Conservation (phyloP, 2,888 invertebrate species). For the Phasia obesa region DNA sequence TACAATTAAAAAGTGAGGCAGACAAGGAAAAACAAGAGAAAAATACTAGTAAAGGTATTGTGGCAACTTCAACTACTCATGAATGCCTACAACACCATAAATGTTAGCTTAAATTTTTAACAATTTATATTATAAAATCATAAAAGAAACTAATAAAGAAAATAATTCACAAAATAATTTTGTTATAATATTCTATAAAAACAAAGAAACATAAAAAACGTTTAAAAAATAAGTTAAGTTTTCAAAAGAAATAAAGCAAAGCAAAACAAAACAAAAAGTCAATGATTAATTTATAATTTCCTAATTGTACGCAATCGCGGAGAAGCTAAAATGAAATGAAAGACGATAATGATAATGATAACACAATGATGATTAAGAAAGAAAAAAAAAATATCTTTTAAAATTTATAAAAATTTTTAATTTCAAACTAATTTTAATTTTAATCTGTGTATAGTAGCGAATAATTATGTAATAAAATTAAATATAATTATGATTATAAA, state of each 20-base stretch:
- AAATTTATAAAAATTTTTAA: conserved; percentile 62
- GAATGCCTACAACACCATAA: conserved; percentile 63
- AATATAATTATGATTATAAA: conserved; percentile 61
- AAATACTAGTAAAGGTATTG: conserved; percentile 63
- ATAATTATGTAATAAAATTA: conserved; percentile 68
- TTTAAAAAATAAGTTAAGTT: conserved; percentile 69
- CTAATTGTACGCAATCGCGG: conserved; percentile 15
- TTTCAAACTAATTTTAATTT: conserved; percentile 65
- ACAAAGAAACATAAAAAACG: conserved; percentile 23
- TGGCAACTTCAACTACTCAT: conserved; percentile 29
- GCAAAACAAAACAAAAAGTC: conserved; percentile 31
- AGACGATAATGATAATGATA: conserved; percentile 34
- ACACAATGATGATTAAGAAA: conserved; percentile 15
- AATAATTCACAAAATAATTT: conserved; percentile 48
- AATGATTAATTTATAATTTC: conserved; percentile 55
- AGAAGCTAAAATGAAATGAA: conserved; percentile 17
- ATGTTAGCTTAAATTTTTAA: conserved; percentile 70
- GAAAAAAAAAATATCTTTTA: conserved; percentile 52
- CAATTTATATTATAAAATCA: conserved; percentile 54
- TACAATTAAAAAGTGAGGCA: conserved; percentile 66
- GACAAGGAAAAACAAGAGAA: conserved; percentile 67
- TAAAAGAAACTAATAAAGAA: conserved; percentile 11
- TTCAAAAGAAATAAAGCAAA: conserved; percentile 50
- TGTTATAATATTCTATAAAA: conserved; percentile 59
- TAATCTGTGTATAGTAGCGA: conserved; percentile 75